Base-by-base conservation (phyloP, 2,888 invertebrate genomes). In the Ommatoiulus sabulosus region DNA sequence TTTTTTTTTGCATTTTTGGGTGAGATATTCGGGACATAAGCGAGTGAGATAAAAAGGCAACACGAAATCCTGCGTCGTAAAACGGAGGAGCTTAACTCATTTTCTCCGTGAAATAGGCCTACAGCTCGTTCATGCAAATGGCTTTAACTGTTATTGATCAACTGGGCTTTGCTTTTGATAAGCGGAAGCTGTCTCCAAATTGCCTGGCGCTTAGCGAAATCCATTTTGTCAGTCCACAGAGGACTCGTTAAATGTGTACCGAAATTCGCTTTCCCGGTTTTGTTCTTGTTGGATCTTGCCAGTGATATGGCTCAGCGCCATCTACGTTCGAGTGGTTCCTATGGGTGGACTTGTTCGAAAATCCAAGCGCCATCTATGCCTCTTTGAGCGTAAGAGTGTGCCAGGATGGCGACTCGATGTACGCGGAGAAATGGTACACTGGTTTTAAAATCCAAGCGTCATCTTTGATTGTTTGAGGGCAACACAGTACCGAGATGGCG, bases 121-220 rank as follows among this genome's bases (percentile, higher is more conserved):
- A 63, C 63, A 0, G 63, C 17, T 4, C 46, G 63, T n/a, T 63
- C 63, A n/a, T 63, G 63, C n/a, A 63, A 63, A 63, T 63, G 3
- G 63, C 15, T 15, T 52, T 52, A 52, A 52, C 52, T 52, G 52
- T 52, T 52, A 52, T 52, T 52, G 52, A 52, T 52, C 52, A 52
- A 15, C 12, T 15, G 15, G 52, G 15, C 15, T 52, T 52, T 52
- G 52, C 52, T 12, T 3, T 15, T n/a, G 15, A 6, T 52, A 15
- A 52, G 52, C 52, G 7, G 52, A 52, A 52, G 15, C 52, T 15
- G 15, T 52, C 52, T 15, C 52, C 52, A 15, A 52, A 52, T 52
- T 52, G 52, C 52, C 52, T 63, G 63, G n/a, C 63, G n/a, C n/a
- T n/a, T 63, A 63, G 63, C 63, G 17, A 63, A 63, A 63, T n/a